Percentiles rank a stretch among this genome's conserved stretches.
Conservation (phyloP, 2,113 vertebrate genomes). For the Fulmarus glacialis region DNA sequence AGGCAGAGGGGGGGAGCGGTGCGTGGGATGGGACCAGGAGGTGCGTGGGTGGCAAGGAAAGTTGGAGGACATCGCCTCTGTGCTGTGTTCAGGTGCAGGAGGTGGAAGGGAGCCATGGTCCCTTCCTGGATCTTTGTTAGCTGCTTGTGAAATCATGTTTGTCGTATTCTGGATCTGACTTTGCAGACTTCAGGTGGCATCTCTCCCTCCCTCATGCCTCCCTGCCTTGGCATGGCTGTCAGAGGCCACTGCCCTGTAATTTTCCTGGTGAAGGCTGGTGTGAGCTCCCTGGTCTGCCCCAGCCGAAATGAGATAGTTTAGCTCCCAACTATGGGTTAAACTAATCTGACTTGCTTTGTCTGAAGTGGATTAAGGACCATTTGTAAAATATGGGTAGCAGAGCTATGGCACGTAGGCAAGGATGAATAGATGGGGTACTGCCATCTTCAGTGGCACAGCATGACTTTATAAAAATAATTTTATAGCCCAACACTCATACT, state of each 20-base stretch:
- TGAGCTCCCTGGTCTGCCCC: not conserved
- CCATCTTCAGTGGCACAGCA: not conserved
- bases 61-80: not conserved
- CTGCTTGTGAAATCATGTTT: not conserved
- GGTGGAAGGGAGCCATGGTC: not conserved
- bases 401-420: not conserved
- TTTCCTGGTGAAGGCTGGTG: not conserved
- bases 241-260: fast-evolving
- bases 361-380: not conserved
- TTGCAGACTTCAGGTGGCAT: not conserved
- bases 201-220: not conserved
- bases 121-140: not conserved
- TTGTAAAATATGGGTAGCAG: not conserved
- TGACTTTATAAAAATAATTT: not conserved
- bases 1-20: not conserved
- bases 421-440: not conserved
- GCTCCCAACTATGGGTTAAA: not conserved
- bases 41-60: fast-evolving
- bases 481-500: not conserved
- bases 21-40: not conserved
- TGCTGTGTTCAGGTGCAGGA: not conserved
- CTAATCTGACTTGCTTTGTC: not conserved
- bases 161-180: not conserved
- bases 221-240: not conserved
- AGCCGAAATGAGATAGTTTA: not conserved